Evolutionary conservation across 2,113 vertebrate genomes (phyloP).

Genomic region (Notothenia coriiceps): DNA sequence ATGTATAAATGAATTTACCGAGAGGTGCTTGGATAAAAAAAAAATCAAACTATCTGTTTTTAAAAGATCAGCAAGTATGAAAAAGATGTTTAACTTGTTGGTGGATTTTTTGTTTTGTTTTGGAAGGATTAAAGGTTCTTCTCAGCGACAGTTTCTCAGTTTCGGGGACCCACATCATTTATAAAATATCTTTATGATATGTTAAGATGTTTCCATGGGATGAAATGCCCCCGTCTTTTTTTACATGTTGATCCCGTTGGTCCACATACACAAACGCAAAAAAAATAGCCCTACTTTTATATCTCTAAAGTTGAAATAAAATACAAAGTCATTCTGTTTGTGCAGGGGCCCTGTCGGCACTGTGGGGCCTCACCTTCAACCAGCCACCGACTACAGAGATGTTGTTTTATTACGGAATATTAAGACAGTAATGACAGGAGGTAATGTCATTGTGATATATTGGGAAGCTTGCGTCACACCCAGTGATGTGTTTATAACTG

Average conservation of each 20-base stretch:
- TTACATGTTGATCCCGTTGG: too few relatives aligned
- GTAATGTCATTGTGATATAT: background rate
- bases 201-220: background rate
- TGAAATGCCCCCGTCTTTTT: background rate
- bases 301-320: background rate
- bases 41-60: background rate
- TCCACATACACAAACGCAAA: background rate
- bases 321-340: background rate
- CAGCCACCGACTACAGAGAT: background rate
- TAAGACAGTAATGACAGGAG: background rate
- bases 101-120: conserved; percentile 6
- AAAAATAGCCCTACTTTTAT: background rate
- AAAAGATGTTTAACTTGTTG: background rate
- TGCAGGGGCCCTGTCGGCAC: background rate
- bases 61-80: background rate
- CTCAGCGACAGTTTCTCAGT: background rate
- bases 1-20: background rate
- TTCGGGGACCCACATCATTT: background rate
- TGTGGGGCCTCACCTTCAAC: background rate
- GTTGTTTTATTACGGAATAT: background rate
- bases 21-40: background rate
- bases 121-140: background rate
- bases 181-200: background rate
- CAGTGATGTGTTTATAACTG: background rate
- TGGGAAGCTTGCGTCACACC: background rate